Base-by-base conservation (phyloP, 2,888 invertebrate species). In the Tipula helvola region DNA sequence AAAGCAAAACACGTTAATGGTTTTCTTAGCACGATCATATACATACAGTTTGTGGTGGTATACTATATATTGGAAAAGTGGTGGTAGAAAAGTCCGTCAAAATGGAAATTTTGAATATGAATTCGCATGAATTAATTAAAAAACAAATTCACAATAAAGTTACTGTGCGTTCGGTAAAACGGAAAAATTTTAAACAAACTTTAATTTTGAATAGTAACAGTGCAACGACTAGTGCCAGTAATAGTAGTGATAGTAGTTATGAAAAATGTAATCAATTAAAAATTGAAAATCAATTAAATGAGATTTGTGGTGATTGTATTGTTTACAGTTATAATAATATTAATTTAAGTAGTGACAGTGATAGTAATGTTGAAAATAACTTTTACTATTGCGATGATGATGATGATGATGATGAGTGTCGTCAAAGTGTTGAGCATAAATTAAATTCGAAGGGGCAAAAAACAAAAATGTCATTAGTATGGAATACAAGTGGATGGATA, bases 401-500 rank as follows among this genome's bases (percentile, higher is more conserved):
- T 39, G 5, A 0, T n/a, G 42, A 85, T 13, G 3, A 7, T 39
- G 39, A 39, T 39, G 5, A 0, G n/a, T n/a, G 12, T 42, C n/a
- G 42, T 12, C 42, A 5, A 10, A 85, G 42, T 18, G 41, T n/a
- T 1, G 28, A 18, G 10, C 18, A 39, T 85, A 42, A 42, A 85
- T 42, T 39, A 85, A 85, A 85, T 42, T 42, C 18, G 3, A 36
- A 39, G 13, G 39, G 36, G 36, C 47, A 16, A 36, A 57, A n/a
- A 5, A 86, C 39, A 8, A 87, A 87, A 71, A 87, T 86, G 71
- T 83, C 86, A 10, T n/a, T 86, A 16, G n/a, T 84, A 12, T 87
- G 87, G 85, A 87, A 87, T 86, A 41, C 87, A 10, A 88, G 87
- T 86, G 89, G 89, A 36, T 89, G 88, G 88, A 87, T 89, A 36